Percentiles rank a stretch among this genome's conserved stretches.
Evolutionary conservation across 1,140 invertebrate genomes (phyloP).

Genomic region (Drosophila ananassae): DNA sequence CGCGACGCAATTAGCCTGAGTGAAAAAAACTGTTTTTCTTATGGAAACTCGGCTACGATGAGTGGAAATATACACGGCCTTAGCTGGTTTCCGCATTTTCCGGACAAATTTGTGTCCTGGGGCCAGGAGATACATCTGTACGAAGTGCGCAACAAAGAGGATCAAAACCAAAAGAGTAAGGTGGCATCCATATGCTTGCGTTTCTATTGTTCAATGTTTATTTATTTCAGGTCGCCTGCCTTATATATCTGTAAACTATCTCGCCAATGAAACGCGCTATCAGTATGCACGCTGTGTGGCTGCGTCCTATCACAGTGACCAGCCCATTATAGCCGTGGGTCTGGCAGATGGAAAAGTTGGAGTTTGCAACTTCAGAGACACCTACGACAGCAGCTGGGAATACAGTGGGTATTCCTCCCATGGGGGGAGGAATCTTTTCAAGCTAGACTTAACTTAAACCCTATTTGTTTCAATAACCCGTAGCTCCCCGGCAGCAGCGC

Average conservation of each 20-base stretch:
- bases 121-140: conserved; percentile 93
- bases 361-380: conserved; percentile 91
- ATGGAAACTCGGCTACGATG: conserved; percentile 57
- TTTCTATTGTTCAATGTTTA: not conserved
- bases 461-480: conserved; percentile 1
- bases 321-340: conserved; percentile 93
- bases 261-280: conserved; percentile 77
- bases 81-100: conserved; percentile 91
- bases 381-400: conserved; percentile 83
- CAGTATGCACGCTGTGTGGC: conserved; percentile 81
- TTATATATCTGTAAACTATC: conserved; percentile 68
- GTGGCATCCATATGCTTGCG: not conserved
- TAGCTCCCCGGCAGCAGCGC: conserved; percentile 91
- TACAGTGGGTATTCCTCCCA: conserved; percentile 57
- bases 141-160: conserved; percentile 86
- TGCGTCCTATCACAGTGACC: conserved; percentile 83
- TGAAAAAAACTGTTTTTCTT: conserved; percentile 17
- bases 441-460: no score
- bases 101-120: conserved; percentile 93
- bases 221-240: conserved; percentile 61
- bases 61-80: conserved; percentile 87
- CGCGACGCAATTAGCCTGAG: conserved; percentile 64
- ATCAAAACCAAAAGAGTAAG: conserved; percentile 52
- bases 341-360: conserved; percentile 93
- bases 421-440: not conserved